These are phyloP conservation scores for Agrotis segetum DNA, from an alignment of 2,888 invertebrate genomes.

Conservation along the genomic window DNA sequence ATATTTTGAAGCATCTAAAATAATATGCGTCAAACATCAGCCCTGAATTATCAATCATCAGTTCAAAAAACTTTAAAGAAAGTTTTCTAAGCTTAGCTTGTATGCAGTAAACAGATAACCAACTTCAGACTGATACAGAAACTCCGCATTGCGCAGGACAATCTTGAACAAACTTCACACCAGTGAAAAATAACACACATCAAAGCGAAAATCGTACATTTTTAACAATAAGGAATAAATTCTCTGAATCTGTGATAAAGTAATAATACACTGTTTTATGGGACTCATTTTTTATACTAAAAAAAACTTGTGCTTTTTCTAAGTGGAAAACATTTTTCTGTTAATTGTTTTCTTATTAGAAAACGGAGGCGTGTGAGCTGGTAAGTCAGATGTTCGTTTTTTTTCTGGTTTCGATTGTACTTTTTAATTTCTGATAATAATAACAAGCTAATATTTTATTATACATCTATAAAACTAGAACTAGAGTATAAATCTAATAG, in stretches of 20 bases:
- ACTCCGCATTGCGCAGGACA: constrained; percentile 81
- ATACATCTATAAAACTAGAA: too few species aligned
- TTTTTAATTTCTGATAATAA: too few species aligned
- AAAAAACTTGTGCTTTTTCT: constrained; percentile 20
- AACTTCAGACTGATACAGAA: constrained; percentile 75
- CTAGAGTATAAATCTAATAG: too few species aligned
- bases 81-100: constrained; percentile 40
- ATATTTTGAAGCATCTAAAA: background rate
- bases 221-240: constrained; percentile 55
- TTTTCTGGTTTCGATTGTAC: background rate
- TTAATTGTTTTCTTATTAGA: constrained; percentile 53
- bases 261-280: constrained; percentile 44
- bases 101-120: constrained; percentile 67
- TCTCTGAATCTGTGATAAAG: constrained; percentile 66
- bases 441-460: too few species aligned
- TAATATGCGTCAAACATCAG: background rate
- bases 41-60: background rate
- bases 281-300: constrained; percentile 11
- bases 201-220: constrained; percentile 59
- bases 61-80: constrained; percentile 16
- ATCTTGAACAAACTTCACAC: constrained; percentile 70
- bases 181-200: constrained; percentile 70
- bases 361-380: constrained; percentile 48
- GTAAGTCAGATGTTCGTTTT: constrained; percentile 44
- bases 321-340: constrained; percentile 27